A percentile compares a stretch with the other conserved stretches of the same genome.
Conservation (phyloP, 2,888 invertebrate species). For the Autographa pulchrina region DNA sequence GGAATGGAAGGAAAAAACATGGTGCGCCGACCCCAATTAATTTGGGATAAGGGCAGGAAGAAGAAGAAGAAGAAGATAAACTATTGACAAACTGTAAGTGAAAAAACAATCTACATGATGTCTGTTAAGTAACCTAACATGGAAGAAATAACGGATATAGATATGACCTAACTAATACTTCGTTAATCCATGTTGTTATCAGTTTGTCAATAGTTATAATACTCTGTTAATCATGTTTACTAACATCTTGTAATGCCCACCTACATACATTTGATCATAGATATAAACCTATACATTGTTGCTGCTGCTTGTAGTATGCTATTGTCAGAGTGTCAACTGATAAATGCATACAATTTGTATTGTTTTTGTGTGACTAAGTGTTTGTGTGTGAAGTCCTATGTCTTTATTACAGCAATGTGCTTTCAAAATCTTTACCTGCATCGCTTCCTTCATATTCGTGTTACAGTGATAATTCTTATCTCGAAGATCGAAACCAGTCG, state of each 20-base stretch:
- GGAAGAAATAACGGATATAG: too few relatives aligned
- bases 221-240: not conserved
- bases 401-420: constrained; percentile 78
- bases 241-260: not conserved
- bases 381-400: constrained; percentile 75
- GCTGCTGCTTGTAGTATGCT: not conserved
- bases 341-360: constrained; percentile 1
- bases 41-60: too few relatives aligned
- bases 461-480: constrained; percentile 75
- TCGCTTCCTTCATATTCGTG: constrained; percentile 72
- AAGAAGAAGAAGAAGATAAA: too few relatives aligned
- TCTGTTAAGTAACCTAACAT: too few relatives aligned
- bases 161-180: too few relatives aligned
- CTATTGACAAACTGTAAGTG: too few relatives aligned
- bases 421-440: constrained; percentile 82
- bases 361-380: constrained; percentile 50
- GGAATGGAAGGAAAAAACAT: too few relatives aligned
- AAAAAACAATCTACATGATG: too few relatives aligned
- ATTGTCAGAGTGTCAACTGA: not conserved
- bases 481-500: constrained; percentile 42
- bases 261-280: not conserved
- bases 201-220: not conserved
- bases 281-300: not conserved
- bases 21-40: too few relatives aligned
- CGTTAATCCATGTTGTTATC: not conserved